A percentile compares a stretch with the other conserved stretches of the same genome.
Conservation (phyloP, 23 tunicate genomes). For the Clavelina lepadiformis region DNA sequence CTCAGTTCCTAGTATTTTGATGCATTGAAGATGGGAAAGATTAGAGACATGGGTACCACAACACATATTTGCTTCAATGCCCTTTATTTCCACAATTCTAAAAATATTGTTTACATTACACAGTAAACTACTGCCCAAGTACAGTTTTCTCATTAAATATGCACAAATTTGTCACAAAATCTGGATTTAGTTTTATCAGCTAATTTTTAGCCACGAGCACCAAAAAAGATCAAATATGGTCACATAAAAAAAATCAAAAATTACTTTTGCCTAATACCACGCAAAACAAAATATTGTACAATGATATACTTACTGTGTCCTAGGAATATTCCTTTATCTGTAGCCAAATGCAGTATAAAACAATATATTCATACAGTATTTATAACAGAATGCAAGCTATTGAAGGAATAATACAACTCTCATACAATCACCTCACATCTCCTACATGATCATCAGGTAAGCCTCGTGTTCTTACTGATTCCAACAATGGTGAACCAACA, state of each 20-base stretch:
- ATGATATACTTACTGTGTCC: background rate
- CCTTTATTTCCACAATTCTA: slow-evolving; percentile 83
- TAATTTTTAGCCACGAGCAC: background rate
- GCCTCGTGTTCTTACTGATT: slow-evolving; percentile 66
- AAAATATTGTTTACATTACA: too few species aligned
- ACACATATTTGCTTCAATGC: slow-evolving; percentile 93
- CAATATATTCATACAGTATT: background rate
- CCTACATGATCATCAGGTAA: slow-evolving; percentile 92
- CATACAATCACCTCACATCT: slow-evolving; percentile 69
- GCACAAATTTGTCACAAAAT: too few species aligned
- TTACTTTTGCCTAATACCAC: background rate
- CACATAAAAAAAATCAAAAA: background rate
- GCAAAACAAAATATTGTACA: background rate
- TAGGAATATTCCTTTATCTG: background rate
- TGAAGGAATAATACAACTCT: background rate
- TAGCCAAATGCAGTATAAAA: background rate
- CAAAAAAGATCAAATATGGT: background rate
- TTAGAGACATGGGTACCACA: slow-evolving; percentile 95
- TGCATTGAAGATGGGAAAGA: slow-evolving; percentile 65
- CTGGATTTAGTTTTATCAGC: background rate
- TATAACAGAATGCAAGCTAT: background rate
- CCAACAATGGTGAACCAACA: slow-evolving; percentile 51
- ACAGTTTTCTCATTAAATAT: too few species aligned
- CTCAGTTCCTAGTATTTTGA: slow-evolving; percentile 66
- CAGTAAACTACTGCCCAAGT: too few species aligned